These are phyloP conservation scores for Leistus spinibarbis DNA, from an alignment of 2,888 invertebrate species.

Conservation along the genomic window DNA sequence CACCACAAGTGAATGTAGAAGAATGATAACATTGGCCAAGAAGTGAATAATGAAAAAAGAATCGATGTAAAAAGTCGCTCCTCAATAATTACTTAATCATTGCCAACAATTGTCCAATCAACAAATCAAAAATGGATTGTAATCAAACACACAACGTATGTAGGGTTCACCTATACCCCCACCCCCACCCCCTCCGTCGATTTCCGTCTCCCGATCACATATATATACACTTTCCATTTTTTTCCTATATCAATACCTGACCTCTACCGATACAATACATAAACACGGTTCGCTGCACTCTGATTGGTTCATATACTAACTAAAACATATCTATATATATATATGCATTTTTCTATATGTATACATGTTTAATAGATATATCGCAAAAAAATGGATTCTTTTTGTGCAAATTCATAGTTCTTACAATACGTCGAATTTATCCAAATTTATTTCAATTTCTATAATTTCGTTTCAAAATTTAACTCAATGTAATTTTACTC, in stretches of 20 bases:
- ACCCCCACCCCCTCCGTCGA: conserved; percentile 38
- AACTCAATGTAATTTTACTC: background rate
- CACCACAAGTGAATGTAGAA: background rate
- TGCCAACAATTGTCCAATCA: conserved; percentile 42
- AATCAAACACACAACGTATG: conserved; percentile 44
- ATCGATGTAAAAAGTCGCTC: background rate
- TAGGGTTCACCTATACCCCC: conserved; percentile 37
- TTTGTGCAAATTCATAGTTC: conserved; percentile 19
- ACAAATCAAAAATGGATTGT: conserved; percentile 48
- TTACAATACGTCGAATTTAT: conserved; percentile 31
- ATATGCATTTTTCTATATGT: conserved; percentile 5
- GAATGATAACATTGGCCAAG: background rate
- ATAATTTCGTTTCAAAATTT: background rate
- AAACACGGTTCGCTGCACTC: conserved; percentile 33
- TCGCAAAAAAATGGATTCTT: conserved; percentile 23
- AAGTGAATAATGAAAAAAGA: background rate
- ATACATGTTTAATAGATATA: conserved; percentile 4
- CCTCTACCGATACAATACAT: conserved; percentile 38
- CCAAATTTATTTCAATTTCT: background rate
- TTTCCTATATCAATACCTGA: conserved; percentile 35
- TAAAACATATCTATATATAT: conserved; percentile 1
- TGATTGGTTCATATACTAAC: conserved; percentile 38
- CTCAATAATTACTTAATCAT: conserved; percentile 32
- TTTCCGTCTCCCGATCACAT: conserved; percentile 27
- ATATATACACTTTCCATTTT: conserved; percentile 37